Evolutionary conservation across 92 coral and sea anemone species (phyloP).

Genomic region (Porites lobata): DNA sequence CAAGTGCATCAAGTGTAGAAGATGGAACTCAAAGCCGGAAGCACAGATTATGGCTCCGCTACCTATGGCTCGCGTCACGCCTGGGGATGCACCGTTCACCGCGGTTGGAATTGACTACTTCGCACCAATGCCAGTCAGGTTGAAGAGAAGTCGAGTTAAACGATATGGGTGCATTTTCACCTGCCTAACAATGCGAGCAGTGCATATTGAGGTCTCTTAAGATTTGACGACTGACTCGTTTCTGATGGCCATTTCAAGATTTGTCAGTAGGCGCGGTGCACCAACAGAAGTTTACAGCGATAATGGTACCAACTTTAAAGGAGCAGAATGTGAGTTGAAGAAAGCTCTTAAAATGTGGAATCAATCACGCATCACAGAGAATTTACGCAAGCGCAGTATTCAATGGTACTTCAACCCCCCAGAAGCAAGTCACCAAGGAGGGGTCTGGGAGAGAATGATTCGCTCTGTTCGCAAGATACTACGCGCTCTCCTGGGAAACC

Average conservation of each 20-base stretch:
- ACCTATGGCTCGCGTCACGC: conserved; percentile 6
- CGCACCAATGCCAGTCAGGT: conserved; percentile 1
- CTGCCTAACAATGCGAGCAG: too few relatives aligned
- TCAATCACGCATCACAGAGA: conserved; percentile 19
- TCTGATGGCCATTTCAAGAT: too few relatives aligned
- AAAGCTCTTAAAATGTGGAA: conserved; percentile 40
- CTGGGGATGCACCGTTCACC: neutral
- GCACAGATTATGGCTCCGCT: conserved; percentile 22
- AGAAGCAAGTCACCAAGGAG: conserved; percentile 57
- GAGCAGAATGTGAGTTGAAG: conserved; percentile 41
- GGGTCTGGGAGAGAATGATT: conserved; percentile 70
- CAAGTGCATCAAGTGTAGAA: conserved; percentile 12
- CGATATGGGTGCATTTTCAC: too few relatives aligned
- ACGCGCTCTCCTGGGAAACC: conserved; percentile 40
- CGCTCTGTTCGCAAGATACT: conserved; percentile 34
- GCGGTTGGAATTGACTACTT: conserved; percentile 10
- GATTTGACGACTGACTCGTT: too few relatives aligned
- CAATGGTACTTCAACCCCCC: conserved; percentile 61
- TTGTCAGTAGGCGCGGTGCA: too few relatives aligned
- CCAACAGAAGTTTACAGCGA: conserved; percentile 50
- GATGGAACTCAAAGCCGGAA: neutral
- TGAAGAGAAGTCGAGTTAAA: conserved; percentile 16
- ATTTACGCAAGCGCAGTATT: conserved; percentile 23
- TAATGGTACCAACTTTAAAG: conserved; percentile 48
- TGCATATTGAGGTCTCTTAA: too few relatives aligned